Evolutionary conservation across 2,888 invertebrate species (phyloP), one percentile per base, ranked within the genome.

Genomic region (Elmis aenea): DNA sequence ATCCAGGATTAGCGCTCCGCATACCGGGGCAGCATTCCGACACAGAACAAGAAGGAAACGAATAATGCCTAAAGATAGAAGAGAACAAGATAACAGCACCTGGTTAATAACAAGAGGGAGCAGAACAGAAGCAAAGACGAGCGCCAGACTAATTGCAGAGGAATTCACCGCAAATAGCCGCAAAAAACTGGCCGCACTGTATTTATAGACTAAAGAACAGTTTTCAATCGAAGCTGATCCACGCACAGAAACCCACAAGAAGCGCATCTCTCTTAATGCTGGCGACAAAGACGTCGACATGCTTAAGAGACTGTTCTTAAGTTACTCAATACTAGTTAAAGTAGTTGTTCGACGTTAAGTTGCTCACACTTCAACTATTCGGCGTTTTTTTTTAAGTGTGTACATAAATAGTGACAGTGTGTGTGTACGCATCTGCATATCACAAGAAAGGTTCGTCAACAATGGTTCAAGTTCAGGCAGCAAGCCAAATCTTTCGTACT

Each of bases 111-210:
- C 20, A 22, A 33, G 28, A 11, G 8, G 8, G 30, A 38, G 26
- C 21, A 30, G 15, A 36, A 43, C 12, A 16, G n/a, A 30, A 25
- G 13, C 24, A 35, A 33, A 36, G 36, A 40, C 21, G 39, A 38
- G 37, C 47, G 46, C 47, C 50, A 46, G 51, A 53, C 52, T 55
- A 55, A 53, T 55, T 53, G 52, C 46, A 46, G 52, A 51, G 50
- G 54, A 55, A 55, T 55, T 47, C 45, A 43, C 46, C 45, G 45
- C 41, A 46, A 53, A 53, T 52, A 53, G 51, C 41, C 35, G 33
- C 42, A 46, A 46, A 48, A 47, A 50, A 46, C 27, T 38, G 26
- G 34, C 37, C 34, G 36, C 35, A 20, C 14, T 16, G 34, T 49
- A 47, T 46, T 49, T 47, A 47, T 47, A 44, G 42, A 40, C 22